Base-by-base conservation (phyloP, 2,888 invertebrate species). In the Noctua pronuba region DNA sequence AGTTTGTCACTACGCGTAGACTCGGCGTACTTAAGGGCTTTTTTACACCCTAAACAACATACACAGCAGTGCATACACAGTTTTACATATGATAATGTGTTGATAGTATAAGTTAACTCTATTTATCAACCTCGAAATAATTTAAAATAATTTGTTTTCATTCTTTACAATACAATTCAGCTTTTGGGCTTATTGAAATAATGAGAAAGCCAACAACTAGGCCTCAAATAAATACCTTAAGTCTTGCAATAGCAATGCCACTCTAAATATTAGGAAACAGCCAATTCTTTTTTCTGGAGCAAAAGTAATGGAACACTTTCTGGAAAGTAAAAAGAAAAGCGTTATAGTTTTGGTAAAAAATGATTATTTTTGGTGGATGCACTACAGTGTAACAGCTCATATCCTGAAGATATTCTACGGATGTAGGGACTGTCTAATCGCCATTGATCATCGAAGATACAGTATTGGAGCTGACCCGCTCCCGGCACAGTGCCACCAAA, bases 181-280 rank as follows among this genome's bases (percentile, higher is more conserved):
- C 31, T 83, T 77, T 86, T 77, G 78, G 76, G 60, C 77, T 81
- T 77, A 73, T 75, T 74, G 44, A 77, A 76, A 75, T 69, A 66
- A 72, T 83, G 77, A 77, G 70, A 75, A 83, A 82, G 85, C 82
- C 81, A 76, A 80, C 52, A 72, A 38, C 73, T 73, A 83, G 79
- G 83, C 73, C 79, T 73, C 62, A 78, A 84, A 73, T 77, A 83
- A 82, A 86, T 83, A 90, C 88, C 82, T 86, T 88, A 83, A 82
- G 78, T 89, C 81, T 89, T 88, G 89, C 91, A 92, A 92, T 92
- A 92, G 92, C 91, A 93, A 92, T 86, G 86, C 88, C 85, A 87
- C 87, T 90, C 84, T 86, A 86, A 86, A 80, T 86, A 85, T 86
- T 82, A 86, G 81, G 89, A 88, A 87, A 88, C 89, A 89, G 89